Conservation (phyloP, 2,113 vertebrate genomes). For the Crotalus horridus region DNA sequence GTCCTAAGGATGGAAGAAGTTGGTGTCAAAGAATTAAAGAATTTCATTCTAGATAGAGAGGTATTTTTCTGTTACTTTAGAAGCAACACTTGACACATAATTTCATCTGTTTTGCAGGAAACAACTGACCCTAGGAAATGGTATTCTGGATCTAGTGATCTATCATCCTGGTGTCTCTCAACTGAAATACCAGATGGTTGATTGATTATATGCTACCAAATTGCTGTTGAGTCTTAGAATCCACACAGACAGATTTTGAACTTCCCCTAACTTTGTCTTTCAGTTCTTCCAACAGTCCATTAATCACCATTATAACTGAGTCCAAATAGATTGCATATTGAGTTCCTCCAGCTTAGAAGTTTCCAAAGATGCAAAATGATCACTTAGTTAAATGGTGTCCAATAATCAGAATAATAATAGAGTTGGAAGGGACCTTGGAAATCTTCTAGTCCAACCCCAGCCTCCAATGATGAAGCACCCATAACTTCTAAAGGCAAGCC, state of each 20-base stretch:
- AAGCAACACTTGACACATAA: background rate
- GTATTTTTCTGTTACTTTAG: background rate
- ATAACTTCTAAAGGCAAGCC: background rate
- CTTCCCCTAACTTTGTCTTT: background rate
- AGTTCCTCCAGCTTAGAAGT: background rate
- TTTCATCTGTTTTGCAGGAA: background rate
- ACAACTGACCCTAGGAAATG: background rate
- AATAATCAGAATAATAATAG: background rate
- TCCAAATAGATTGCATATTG: background rate
- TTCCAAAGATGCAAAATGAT: background rate
- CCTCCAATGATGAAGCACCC: background rate
- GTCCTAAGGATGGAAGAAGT: background rate
- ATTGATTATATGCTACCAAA: background rate
- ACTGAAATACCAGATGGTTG: background rate
- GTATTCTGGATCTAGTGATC: background rate
- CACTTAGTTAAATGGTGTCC: background rate
- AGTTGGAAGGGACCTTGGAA: background rate
- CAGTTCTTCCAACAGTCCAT: background rate
- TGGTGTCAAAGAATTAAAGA: background rate
- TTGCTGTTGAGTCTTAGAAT: background rate
- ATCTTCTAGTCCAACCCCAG: background rate
- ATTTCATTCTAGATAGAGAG: background rate
- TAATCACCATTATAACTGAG: background rate
- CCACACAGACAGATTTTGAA: background rate
- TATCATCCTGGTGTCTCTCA: background rate